Conservation (phyloP, 2,888 invertebrate species). For the Oegoconia quadripuncta region DNA sequence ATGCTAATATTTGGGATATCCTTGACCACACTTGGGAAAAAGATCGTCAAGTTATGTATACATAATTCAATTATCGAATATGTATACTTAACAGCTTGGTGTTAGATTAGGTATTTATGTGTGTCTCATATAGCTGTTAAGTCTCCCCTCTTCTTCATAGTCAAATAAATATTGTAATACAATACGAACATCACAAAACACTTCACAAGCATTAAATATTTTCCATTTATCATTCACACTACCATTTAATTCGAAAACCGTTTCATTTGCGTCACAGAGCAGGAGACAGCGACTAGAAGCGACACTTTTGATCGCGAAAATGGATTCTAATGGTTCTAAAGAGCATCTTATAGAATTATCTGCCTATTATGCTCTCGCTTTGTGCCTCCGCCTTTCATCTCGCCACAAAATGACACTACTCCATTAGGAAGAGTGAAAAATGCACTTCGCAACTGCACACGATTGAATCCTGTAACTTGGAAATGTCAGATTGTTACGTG, state of each 20-base stretch:
- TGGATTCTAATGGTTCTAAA: conserved; percentile 61
- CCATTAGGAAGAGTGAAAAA: conserved; percentile 53
- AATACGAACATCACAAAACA: not conserved
- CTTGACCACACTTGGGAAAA: no score
- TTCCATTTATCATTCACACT: conserved; percentile 5
- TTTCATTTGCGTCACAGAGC: conserved; percentile 23
- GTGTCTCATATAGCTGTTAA: conserved; percentile 1
- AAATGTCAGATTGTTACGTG: not conserved
- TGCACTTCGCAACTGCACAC: conserved; percentile 18
- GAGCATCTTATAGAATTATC: conserved; percentile 63
- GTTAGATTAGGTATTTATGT: no score
- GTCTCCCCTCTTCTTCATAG: no score
- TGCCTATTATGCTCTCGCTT: conserved; percentile 75
- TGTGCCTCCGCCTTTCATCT: conserved; percentile 59
- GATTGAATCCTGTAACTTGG: conserved; percentile 28
- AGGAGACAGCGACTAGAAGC: conserved; percentile 18
- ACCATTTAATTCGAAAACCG: conserved; percentile 3
- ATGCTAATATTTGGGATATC: no score
- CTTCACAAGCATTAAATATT: conserved; percentile 5
- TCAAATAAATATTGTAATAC: not conserved
- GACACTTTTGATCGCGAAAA: conserved; percentile 34
- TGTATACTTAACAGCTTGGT: no score
- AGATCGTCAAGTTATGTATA: no score
- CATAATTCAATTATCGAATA: no score
- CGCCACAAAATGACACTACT: conserved; percentile 41